A percentile compares a stretch with the other conserved stretches of the same genome.
These are phyloP conservation scores for Agrilus biguttatus DNA, from an alignment of 2,888 invertebrate species.

Conservation along the genomic window DNA sequence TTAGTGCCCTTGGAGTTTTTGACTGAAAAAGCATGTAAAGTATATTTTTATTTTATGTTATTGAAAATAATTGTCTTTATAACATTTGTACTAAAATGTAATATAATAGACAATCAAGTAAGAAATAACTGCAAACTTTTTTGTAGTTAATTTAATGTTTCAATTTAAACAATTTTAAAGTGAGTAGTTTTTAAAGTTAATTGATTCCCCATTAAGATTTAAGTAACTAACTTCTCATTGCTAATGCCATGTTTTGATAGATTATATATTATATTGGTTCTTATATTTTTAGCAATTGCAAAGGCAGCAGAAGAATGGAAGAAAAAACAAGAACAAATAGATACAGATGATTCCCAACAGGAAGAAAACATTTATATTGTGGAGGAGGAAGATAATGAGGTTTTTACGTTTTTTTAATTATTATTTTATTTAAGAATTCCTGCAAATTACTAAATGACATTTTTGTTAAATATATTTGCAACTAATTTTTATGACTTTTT, in stretches of 20 bases:
- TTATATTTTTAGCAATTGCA: slow-evolving; percentile 32
- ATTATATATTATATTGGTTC: background rate
- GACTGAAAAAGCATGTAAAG: slow-evolving; percentile 55
- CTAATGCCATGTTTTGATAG: no score
- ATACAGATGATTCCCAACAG: slow-evolving; percentile 29
- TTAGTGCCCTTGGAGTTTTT: slow-evolving; percentile 75
- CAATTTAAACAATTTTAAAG: no score
- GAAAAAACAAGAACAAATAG: slow-evolving; percentile 41
- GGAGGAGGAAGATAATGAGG: slow-evolving; percentile 47
- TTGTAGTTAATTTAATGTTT: no score
- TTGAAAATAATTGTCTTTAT: no score
- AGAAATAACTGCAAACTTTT: no score
- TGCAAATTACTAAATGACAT: background rate
- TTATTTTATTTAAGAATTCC: slow-evolving; percentile 2
- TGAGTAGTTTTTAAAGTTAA: no score
- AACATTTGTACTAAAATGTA: no score
- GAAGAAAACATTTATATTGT: slow-evolving; percentile 36
- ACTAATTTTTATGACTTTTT: background rate
- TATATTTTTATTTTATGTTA: no score
- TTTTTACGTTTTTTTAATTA: slow-evolving; percentile 10
- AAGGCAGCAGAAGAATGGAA: slow-evolving; percentile 61
- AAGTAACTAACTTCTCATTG: no score
- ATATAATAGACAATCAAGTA: no score
- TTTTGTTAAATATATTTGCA: background rate
- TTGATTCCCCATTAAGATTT: no score